These are phyloP conservation scores for Adelognathus sp. DNA, from an alignment of 2,888 invertebrate genomes.

Conservation along the genomic window DNA sequence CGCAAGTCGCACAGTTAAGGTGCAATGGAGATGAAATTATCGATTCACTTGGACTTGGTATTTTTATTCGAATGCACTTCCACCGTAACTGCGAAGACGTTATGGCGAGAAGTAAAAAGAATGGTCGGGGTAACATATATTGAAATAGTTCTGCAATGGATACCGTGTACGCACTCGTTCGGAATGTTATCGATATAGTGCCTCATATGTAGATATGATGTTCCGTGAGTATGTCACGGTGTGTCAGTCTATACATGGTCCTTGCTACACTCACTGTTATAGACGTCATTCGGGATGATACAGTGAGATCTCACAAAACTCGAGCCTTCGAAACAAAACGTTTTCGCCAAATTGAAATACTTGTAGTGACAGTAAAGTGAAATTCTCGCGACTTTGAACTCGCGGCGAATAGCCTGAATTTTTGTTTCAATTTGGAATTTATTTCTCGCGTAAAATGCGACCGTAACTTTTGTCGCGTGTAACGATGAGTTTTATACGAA, in stretches of 20 bases:
- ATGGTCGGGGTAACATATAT: not conserved
- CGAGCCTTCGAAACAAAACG: no score
- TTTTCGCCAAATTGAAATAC: no score
- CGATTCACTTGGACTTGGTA: not conserved
- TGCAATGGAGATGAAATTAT: not conserved
- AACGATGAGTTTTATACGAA: no score
- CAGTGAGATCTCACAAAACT: not conserved
- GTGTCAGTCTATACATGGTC: not conserved
- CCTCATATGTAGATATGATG: no score
- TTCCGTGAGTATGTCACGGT: no score
- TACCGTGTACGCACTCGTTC: not conserved
- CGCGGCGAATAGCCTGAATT: no score
- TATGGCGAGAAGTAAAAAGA: not conserved
- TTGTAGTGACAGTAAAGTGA: no score
- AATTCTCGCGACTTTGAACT: no score
- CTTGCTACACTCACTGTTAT: not conserved
- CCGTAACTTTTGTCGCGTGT: no score
- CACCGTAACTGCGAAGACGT: not conserved
- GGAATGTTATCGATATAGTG: not conserved
- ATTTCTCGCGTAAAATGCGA: no score
- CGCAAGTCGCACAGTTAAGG: not conserved
- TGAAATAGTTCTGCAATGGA: not conserved
- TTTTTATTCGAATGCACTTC: not conserved
- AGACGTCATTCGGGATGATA: not conserved
- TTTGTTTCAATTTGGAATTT: no score